These are phyloP conservation scores for Drosophila quinaria DNA, from an alignment of 2,888 invertebrate genomes.

Conservation along the genomic window DNA sequence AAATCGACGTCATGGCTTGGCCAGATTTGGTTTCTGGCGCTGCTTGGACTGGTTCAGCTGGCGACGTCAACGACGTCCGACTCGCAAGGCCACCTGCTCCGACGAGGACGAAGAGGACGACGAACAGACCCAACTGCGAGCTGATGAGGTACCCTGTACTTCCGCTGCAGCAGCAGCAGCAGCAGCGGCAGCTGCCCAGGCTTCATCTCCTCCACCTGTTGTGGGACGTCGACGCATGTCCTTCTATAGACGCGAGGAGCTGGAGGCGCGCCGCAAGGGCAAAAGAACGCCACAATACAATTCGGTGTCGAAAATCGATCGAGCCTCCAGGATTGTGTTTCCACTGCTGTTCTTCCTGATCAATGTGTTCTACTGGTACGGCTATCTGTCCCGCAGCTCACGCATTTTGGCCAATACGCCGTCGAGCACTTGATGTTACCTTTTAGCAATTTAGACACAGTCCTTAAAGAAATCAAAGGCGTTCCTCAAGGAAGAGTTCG, in stretches of 20 bases:
- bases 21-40: slow-evolving; percentile 61
- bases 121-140: slow-evolving; percentile 81
- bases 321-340: slow-evolving; percentile 91
- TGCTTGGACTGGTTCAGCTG: slow-evolving; percentile 74
- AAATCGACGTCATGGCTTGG: slow-evolving; percentile 64
- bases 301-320: slow-evolving; percentile 93
- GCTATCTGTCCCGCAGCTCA: slow-evolving; percentile 89
- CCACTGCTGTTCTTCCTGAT: slow-evolving; percentile 91
- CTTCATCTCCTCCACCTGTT: slow-evolving; percentile 26
- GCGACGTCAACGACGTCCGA: slow-evolving; percentile 47
- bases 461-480: slow-evolving; percentile 77
- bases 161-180: slow-evolving; percentile 71
- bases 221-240: slow-evolving; percentile 82
- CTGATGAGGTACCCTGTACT: slow-evolving; percentile 69
- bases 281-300: slow-evolving; percentile 89
- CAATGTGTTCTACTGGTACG: slow-evolving; percentile 93
- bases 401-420: slow-evolving; percentile 81
- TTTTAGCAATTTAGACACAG: slow-evolving; percentile 85
- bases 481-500: slow-evolving; percentile 39
- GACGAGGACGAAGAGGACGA: slow-evolving; percentile 81
- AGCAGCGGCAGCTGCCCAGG: slow-evolving; percentile 35
- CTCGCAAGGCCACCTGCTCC: slow-evolving; percentile 56
- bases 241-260: slow-evolving; percentile 82
- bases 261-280: slow-evolving; percentile 83
- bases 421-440: slow-evolving; percentile 85